Percentiles rank a stretch among this genome's conserved stretches.
Conservation (phyloP, 92 coral and sea anemone genomes). For the Hydrozoanthus gracilis region DNA sequence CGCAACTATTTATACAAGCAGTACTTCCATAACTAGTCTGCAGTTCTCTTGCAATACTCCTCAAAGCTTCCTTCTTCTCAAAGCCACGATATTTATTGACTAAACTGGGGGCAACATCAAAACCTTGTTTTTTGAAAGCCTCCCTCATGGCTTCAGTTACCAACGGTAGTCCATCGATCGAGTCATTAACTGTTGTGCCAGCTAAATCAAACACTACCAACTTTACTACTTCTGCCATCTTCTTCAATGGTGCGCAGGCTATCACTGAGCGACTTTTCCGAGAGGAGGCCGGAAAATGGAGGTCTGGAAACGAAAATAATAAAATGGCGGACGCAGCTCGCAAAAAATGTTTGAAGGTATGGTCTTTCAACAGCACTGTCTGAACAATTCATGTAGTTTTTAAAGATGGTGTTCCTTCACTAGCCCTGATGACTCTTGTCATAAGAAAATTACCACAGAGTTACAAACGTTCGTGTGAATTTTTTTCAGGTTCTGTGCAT, state of each 20-base stretch:
- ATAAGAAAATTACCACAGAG: no score
- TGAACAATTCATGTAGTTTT: no score
- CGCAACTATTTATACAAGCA: neutral
- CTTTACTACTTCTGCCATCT: constrained; percentile 56
- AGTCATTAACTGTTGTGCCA: constrained; percentile 95
- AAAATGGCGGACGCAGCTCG: constrained; percentile 76
- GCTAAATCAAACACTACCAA: constrained; percentile 94
- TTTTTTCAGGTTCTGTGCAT: constrained; percentile 84
- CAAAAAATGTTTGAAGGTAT: constrained; percentile 77
- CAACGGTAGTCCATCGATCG: constrained; percentile 87
- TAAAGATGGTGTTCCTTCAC: no score
- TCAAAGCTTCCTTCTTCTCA: constrained; percentile 92
- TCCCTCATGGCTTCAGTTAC: constrained; percentile 89
- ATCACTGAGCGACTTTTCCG: no score
- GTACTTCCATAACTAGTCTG: neutral
- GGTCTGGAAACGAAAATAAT: constrained; percentile 23
- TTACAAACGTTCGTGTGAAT: no score
- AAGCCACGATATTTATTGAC: constrained; percentile 93
- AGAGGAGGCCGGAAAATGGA: neutral
- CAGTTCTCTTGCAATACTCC: constrained; percentile 43
- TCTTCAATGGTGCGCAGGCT: neutral
- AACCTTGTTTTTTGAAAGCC: constrained; percentile 76
- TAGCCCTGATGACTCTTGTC: no score
- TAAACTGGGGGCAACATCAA: constrained; percentile 60
- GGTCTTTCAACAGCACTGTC: no score